These are phyloP conservation scores for Caenorhabditis wallacei DNA, from an alignment of 2,888 invertebrate genomes.

Conservation along the genomic window DNA sequence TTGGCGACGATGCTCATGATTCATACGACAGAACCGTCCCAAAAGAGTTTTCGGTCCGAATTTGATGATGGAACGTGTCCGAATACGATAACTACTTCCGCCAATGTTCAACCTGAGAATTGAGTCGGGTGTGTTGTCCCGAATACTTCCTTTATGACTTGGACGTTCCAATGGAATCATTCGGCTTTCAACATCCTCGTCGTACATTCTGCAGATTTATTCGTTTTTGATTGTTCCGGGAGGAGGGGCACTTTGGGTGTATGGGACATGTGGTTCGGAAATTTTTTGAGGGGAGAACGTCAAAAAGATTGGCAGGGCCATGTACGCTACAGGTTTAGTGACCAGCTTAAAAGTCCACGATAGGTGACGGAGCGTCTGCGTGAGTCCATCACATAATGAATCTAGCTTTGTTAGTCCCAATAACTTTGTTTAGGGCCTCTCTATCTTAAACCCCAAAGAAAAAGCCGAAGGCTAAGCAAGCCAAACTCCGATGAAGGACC, in stretches of 20 bases:
- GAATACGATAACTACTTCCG: slow-evolving; percentile 80
- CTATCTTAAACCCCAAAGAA: too few species aligned
- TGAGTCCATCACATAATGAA: too few species aligned
- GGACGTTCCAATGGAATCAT: slow-evolving; percentile 72
- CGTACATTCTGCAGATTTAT: slow-evolving; percentile 51
- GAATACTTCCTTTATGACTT: slow-evolving; percentile 70
- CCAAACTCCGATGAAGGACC: too few species aligned
- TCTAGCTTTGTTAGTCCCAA: too few species aligned
- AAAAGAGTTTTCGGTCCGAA: slow-evolving; percentile 80
- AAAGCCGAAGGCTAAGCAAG: background rate
- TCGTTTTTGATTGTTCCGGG: slow-evolving; percentile 15
- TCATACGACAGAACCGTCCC: slow-evolving; percentile 79
- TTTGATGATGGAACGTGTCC: slow-evolving; percentile 79
- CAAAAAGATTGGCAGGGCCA: too few species aligned
- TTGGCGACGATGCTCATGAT: slow-evolving; percentile 80
- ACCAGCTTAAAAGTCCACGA: too few species aligned
- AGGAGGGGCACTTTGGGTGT: background rate
- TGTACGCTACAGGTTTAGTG: background rate
- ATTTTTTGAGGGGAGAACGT: background rate
- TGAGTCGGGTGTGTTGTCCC: slow-evolving; percentile 74
- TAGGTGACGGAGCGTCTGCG: too few species aligned
- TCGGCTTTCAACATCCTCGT: slow-evolving; percentile 77
- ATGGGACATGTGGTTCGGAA: background rate
- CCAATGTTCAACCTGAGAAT: slow-evolving; percentile 82
- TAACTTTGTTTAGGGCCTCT: too few species aligned